Evolutionary conservation across 2,888 invertebrate genomes (phyloP), one percentile per base, ranked within the genome.

Genomic region (Pollenia angustigena): DNA sequence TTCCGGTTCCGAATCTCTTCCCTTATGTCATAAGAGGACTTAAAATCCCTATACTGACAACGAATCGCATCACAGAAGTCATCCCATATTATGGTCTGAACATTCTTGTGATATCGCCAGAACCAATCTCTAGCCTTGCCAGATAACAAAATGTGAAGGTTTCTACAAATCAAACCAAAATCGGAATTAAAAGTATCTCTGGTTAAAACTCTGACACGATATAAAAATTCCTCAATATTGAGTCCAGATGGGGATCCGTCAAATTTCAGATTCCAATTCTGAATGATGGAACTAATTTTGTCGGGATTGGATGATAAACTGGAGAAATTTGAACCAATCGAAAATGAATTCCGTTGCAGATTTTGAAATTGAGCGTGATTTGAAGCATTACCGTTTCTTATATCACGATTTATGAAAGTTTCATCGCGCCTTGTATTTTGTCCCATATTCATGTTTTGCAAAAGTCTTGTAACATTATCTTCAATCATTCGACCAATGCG

Each of bases 51-150:
- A n/a, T 68, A 69, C 16, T 69, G 69, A 16, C 40, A 16, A 46
- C 46, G 12, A n/a, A 32, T 76, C 42, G 76, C 64, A 12, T 76
- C 23, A 16, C 64, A 64, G 66, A 76, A 66, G 8, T 64, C 42
- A 23, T 44, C 42, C 76, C 76, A 76, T 12, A 1, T 50, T 40
- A 75, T 62, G 4, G 60, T 16, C 11, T 12, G 3, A 1, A 40
- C 78, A 10, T 54, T 44, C 9, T 78, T 78, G 48, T 68, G 46
- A 32, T 78, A 78, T 2, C 68, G 68, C 78, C 78, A 78, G 16
- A 48, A 78, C 78, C 68, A 52, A 14, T 76, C 64, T n/a, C 46
- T 72, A n/a, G 74, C 74, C 16, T 71, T 71, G 12, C 71, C 71
- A 44, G 10, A 14, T 44, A 71, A 14, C 16, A 56, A 4, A 4